Evolutionary conservation across 1,140 invertebrate genomes (phyloP).

Genomic region (Drosophila funebris): DNA sequence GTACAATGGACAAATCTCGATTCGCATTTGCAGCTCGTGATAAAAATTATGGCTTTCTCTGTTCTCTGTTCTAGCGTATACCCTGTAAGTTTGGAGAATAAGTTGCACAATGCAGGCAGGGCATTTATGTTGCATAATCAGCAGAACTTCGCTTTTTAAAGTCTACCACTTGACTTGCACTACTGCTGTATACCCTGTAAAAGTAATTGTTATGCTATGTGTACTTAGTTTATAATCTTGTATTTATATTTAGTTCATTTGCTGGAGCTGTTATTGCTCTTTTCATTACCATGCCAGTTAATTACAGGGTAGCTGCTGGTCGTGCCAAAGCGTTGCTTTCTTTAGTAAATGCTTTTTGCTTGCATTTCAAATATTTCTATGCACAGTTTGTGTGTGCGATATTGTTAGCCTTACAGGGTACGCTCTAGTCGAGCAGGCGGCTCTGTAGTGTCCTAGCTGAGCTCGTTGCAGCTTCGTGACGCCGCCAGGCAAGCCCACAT

Average conservation of each 20-base stretch:
- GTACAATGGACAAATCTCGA: slow-evolving; percentile 1
- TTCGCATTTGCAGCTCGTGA: slow-evolving; percentile 1
- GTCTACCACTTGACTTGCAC: too few species aligned
- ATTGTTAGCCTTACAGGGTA: background rate
- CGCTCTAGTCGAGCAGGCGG: background rate
- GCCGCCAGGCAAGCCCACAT: slow-evolving; percentile 53
- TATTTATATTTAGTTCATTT: too few species aligned
- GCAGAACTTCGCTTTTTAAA: too few species aligned
- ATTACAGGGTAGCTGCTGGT: too few species aligned
- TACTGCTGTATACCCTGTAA: background rate
- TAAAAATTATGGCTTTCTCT: slow-evolving; percentile 1
- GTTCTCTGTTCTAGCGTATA: background rate
- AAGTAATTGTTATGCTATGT: background rate
- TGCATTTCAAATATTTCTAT: background rate
- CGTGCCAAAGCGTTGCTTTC: too few species aligned
- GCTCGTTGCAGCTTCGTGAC: background rate
- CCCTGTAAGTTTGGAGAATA: background rate
- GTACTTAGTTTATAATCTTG: too few species aligned
- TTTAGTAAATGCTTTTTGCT: background rate
- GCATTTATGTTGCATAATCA: too few species aligned
- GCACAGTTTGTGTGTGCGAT: background rate
- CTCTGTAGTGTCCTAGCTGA: background rate
- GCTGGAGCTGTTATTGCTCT: too few species aligned
- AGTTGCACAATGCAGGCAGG: background rate
- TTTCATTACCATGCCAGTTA: too few species aligned